Conservation (phyloP, 1,140 invertebrate genomes). For the Habropoda laboriosa region DNA sequence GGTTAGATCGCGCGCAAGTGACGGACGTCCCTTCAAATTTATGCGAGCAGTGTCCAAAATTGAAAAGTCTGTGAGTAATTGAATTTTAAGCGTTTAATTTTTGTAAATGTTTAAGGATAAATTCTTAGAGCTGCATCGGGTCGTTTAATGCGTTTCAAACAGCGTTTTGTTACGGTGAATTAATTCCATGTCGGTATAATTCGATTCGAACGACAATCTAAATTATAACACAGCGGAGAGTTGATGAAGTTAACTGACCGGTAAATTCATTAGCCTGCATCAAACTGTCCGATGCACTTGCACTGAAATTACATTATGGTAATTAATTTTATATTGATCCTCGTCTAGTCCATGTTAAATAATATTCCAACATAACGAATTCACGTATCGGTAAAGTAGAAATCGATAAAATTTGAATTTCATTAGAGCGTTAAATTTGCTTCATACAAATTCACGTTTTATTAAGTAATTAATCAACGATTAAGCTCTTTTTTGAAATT, state of each 20-base stretch:
- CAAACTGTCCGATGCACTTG: background rate
- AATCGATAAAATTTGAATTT: background rate
- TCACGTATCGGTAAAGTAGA: no score
- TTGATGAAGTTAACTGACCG: background rate
- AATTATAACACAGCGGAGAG: background rate
- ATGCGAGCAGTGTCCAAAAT: slow-evolving; percentile 89
- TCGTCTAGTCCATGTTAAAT: background rate
- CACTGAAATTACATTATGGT: background rate
- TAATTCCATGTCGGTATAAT: background rate
- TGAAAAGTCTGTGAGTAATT: slow-evolving; percentile 92
- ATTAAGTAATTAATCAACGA: background rate
- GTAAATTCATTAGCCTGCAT: background rate
- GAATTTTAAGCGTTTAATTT: background rate
- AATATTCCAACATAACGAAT: background rate
- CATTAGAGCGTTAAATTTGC: no score
- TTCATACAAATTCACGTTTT: background rate
- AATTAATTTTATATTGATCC: background rate
- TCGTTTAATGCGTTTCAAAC: background rate
- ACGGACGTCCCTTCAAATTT: slow-evolving; percentile 87
- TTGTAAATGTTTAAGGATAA: no score
- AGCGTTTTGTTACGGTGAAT: background rate
- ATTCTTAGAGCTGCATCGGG: background rate
- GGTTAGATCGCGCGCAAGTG: slow-evolving; percentile 91
- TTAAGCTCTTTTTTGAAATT: background rate
- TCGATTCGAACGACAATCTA: background rate